A percentile compares a stretch with the other conserved stretches of the same genome.
Conservation (phyloP, 1,140 invertebrate genomes). For the Potamilus streckersoni region DNA sequence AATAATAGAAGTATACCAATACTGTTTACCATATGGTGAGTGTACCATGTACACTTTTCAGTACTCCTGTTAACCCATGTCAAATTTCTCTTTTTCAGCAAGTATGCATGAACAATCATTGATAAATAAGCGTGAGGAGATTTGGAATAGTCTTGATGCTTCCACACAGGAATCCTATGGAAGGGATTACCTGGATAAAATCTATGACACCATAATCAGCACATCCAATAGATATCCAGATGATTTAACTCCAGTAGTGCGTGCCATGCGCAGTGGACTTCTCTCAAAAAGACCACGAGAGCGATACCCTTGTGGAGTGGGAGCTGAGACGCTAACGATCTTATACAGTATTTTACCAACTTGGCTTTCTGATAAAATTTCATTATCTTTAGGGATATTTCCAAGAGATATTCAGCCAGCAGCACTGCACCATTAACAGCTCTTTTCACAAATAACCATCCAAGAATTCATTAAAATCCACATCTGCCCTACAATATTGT, state of each 20-base stretch:
- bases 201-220: conserved; percentile 47
- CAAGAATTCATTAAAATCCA: too few species aligned
- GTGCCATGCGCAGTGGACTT: conserved; percentile 59
- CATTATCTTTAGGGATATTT: conserved; percentile 43
- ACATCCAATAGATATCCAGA: conserved; percentile 38
- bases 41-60: too few species aligned
- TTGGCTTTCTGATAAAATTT: conserved; percentile 60
- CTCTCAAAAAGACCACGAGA: conserved; percentile 61
- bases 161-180: conserved; percentile 51
- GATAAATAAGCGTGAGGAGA: conserved; percentile 45
- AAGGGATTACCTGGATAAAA: conserved; percentile 52
- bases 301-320: conserved; percentile 58
- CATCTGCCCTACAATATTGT: too few species aligned
- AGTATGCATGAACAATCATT: conserved; percentile 47
- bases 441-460: too few species aligned
- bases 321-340: conserved; percentile 55
- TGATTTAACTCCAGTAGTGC: conserved; percentile 61
- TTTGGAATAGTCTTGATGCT: conserved; percentile 59
- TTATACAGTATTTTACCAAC: conserved; percentile 59
- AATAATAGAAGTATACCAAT: too few species aligned
- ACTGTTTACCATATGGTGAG: too few species aligned
- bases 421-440: too few species aligned
- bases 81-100: conserved; percentile 26
- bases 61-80: too few species aligned
- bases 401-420: conserved; percentile 44